Percentiles rank a stretch among this genome's conserved stretches.
phyloP scores from a whole-genome alignment of 2,888 invertebrate genomes.

The Cotesia congregata region DNA sequence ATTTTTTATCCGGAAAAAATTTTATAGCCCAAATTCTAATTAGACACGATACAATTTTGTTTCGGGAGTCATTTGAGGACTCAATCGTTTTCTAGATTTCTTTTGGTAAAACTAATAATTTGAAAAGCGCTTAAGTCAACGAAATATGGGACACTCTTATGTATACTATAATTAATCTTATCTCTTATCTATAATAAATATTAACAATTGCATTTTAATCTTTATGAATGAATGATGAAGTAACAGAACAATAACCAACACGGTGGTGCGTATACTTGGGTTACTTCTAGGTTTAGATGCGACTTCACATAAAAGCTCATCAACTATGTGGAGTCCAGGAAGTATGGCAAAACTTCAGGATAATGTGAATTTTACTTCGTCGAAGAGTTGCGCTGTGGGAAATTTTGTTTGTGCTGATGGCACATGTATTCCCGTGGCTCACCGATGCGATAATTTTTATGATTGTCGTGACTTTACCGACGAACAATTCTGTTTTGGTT shows the following conservation, averaged over 20 bases:
- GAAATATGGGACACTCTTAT: too few species aligned
- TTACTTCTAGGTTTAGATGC: slow-evolving; percentile 66
- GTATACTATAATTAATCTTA: too few species aligned
- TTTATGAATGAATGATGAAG: neutral
- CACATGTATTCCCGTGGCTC: slow-evolving; percentile 82
- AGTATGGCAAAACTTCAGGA: slow-evolving; percentile 50
- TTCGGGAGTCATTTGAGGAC: too few species aligned
- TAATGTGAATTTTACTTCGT: slow-evolving; percentile 58
- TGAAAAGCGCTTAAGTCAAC: too few species aligned
- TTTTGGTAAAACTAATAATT: too few species aligned
- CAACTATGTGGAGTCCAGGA: slow-evolving; percentile 57
- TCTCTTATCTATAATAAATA: neutral
- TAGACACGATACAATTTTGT: too few species aligned
- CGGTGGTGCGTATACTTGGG: slow-evolving; percentile 62
- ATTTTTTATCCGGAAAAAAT: too few species aligned
- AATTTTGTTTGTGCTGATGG: slow-evolving; percentile 77
- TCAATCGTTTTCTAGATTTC: too few species aligned
- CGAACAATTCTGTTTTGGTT: slow-evolving; percentile 87
- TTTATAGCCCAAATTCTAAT: too few species aligned
- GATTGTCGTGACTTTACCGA: slow-evolving; percentile 93
- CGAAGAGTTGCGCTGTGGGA: slow-evolving; percentile 67
- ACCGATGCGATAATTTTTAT: slow-evolving; percentile 90
- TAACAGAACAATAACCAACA: slow-evolving; percentile 42
- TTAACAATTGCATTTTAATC: neutral
- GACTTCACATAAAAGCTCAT: slow-evolving; percentile 63